These are phyloP conservation scores for Protobothrops mucrosquamatus DNA, from an alignment of 2,113 vertebrate genomes.

Conservation along the genomic window DNA sequence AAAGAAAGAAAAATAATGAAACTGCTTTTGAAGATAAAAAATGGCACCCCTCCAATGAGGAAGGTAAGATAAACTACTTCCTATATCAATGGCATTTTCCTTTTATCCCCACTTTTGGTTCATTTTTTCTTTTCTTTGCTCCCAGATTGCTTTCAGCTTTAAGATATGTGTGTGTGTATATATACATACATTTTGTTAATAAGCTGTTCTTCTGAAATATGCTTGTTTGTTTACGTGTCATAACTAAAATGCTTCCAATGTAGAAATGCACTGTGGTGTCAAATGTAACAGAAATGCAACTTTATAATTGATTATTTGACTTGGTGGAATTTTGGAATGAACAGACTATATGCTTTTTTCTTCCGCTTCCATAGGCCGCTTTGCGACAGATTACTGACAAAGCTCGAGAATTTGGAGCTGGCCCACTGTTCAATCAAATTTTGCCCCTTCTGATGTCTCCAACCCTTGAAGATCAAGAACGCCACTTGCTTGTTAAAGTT, in stretches of 20 bases:
- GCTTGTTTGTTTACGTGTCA: not conserved
- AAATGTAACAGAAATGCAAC: not conserved
- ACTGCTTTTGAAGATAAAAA: conserved; percentile 96
- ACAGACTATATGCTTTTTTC: not conserved
- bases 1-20: conserved; percentile 99
- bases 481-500: conserved; percentile 97
- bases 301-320: not conserved
- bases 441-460: conserved; percentile 97
- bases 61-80: conserved; percentile 72
- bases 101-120: not conserved
- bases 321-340: not conserved
- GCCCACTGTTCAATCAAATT: conserved; percentile 96
- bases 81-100: not conserved
- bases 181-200: not conserved
- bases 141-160: not conserved
- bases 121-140: not conserved
- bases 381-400: conserved; percentile 98
- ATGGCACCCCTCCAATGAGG: conserved; percentile 97
- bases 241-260: not conserved
- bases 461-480: conserved; percentile 96
- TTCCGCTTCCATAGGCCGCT: conserved; percentile 76
- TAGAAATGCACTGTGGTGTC: not conserved
- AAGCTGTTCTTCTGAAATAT: not conserved
- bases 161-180: not conserved
- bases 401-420: conserved; percentile 96